Base-by-base conservation (phyloP, 2,888 invertebrate genomes). In the Drosophila demipolita region DNA sequence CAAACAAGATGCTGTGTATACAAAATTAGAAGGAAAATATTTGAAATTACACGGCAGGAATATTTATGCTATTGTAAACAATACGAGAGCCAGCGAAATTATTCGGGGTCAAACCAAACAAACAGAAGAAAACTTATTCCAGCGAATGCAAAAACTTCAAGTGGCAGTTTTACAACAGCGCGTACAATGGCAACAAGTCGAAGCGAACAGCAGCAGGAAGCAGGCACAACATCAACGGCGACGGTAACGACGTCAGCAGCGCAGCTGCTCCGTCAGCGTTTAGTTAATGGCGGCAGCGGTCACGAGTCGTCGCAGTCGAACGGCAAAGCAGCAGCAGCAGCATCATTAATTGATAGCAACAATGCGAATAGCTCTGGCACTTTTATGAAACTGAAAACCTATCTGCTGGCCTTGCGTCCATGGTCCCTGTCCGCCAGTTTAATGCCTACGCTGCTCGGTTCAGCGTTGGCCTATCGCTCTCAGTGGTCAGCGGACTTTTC, bases 381-480 rank as follows among this genome's bases (percentile, higher is more conserved):
- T 5, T 93, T 97, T 81, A 97, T 97, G 97, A 98, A 98, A 94
- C 93, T 98, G 50, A 96, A 97, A 67, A 97, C 97, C 17, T 98
- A 98, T 92, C 95, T 98, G 78, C 93, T 97, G 81, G 98, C 99
- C 1, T 93, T 98, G 75, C 94, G 99, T 75, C 99, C 99, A 33
- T 99, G 99, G 98, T 98, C 98, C 0, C 94, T 98, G 80, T 97
- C 98, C 87, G 98, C 97, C 15, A 98, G 98, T 79, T 93, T 99
- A 75, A 96, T 98, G 93, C 99, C 99, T 20, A 98, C 98, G 0
- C 94, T 98, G 58, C 94, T 99, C 60, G 99, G 99, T 11, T 97
- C 97, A 32, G 97, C 97, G 0, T 94, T 99, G 61, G 98, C 98
- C 1, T 97, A 97, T 93, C 97, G 98, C 87, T 94, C 96, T 67